These are phyloP conservation scores for Himalopsyche anomala DNA, from an alignment of 2,888 invertebrate genomes.

Conservation along the genomic window DNA sequence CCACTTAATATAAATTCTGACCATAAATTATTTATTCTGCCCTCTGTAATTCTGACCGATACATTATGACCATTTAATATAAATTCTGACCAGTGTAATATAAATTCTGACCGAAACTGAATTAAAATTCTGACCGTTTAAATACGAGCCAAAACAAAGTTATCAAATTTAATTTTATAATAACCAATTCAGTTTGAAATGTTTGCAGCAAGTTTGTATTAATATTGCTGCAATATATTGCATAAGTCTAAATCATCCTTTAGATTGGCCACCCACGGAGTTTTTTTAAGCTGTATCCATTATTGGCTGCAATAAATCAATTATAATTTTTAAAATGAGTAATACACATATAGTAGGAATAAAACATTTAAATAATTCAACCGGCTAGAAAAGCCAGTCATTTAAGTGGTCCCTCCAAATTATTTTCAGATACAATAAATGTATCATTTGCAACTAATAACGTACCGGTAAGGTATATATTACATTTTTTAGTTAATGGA, in stretches of 20 bases:
- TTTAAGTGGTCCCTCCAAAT: background rate
- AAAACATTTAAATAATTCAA: slow-evolving; percentile 32
- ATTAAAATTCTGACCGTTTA: too few relatives aligned
- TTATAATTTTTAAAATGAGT: slow-evolving; percentile 51
- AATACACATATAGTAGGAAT: slow-evolving; percentile 48
- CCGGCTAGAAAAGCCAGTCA: background rate
- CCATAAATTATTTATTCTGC: too few relatives aligned
- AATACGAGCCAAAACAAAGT: too few relatives aligned
- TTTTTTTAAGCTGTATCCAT: slow-evolving; percentile 12
- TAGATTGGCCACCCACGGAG: slow-evolving; percentile 52
- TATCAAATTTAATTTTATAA: too few relatives aligned
- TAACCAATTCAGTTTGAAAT: too few relatives aligned
- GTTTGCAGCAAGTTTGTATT: too few relatives aligned
- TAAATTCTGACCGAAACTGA: too few relatives aligned
- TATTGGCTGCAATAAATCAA: slow-evolving; percentile 57
- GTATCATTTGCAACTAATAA: slow-evolving; percentile 26
- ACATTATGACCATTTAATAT: too few relatives aligned
- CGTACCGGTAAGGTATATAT: background rate
- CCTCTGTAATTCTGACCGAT: too few relatives aligned
- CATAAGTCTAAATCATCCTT: background rate
- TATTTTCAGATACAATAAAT: background rate
- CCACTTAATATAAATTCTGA: too few relatives aligned
- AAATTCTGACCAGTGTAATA: too few relatives aligned
- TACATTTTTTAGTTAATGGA: background rate
- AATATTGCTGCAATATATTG: background rate